Base-by-base conservation (phyloP, 2,888 invertebrate genomes). In the Encarsia formosa region DNA sequence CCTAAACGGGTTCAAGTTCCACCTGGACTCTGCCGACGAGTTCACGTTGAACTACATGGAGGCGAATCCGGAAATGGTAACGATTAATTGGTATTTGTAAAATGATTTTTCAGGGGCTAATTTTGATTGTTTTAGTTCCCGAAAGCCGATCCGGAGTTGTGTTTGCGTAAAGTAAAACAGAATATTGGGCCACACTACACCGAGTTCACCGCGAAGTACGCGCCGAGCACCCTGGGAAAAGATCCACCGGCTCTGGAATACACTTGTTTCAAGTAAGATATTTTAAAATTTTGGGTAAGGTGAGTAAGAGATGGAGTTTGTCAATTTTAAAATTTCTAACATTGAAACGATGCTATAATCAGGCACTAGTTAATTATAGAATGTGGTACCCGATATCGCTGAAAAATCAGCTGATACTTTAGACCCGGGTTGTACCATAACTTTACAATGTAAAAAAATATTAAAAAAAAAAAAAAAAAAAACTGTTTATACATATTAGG, bases 21-120 rank as follows among this genome's bases (percentile, higher is more conserved):
- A 86, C 41, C 77, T 96, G 24, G 77, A 83, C 1, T 84, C 85
- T 2, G 91, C 92, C 2, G 95, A 96, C 69, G 87, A 90, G 65
- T 95, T 90, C 67, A 88, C 91, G 0, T 74, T 93, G 43, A 80
- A 86, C 37, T 94, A 90, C 67, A 87, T 94, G 92, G 94, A 95
- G 72, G 68, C 85, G 6, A 79, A 91, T 72, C 77, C 82, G 49
- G 75, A 81, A 50, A 81, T 89, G 80, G 91, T 90, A 20, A 18
- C 6, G 22, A 19, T 38, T 57, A 59, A 62, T 43, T 13, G 48
- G 35, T 9, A 3, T 4, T 23, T 4, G 11, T 3, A 37, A 22
- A 4, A 20, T 19, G 23, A 15, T 26, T n/a, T n/a, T n/a, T n/a
- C n/a, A n/a, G n/a, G n/a, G n/a, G n/a, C n/a, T n/a, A n/a, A n/a